Conservation (phyloP, 2,888 invertebrate genomes). For the Mylabris sibirica region DNA sequence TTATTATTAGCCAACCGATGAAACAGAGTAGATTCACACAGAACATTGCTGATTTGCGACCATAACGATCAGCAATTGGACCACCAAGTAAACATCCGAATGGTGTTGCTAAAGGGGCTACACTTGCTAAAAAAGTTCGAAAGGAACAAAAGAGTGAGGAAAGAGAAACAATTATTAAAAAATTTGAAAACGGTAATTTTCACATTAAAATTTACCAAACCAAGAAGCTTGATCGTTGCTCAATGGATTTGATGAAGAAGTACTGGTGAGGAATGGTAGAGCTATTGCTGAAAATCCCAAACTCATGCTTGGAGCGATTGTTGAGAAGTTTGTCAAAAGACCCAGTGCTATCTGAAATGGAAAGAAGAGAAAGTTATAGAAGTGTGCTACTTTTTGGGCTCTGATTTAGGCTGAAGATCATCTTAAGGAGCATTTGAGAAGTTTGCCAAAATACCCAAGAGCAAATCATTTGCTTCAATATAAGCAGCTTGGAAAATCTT, state of each 20-base stretch:
- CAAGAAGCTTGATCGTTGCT: slow-evolving; percentile 63
- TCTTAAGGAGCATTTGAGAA: too few species aligned
- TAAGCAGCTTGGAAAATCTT: too few species aligned
- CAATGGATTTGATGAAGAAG: slow-evolving; percentile 53
- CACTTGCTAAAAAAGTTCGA: slow-evolving; percentile 66
- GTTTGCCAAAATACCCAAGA: too few species aligned
- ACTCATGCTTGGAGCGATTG: slow-evolving; percentile 66
- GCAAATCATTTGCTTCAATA: too few species aligned
- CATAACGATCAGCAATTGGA: slow-evolving; percentile 63
- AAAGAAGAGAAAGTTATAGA: slow-evolving; percentile 28
- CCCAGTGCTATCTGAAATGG: slow-evolving; percentile 61
- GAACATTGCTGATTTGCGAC: slow-evolving; percentile 63
- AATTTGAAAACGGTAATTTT: not conserved
- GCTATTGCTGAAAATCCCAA: slow-evolving; percentile 67
- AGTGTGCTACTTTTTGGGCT: not conserved
- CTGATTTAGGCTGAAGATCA: too few species aligned
- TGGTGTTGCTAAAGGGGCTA: slow-evolving; percentile 65
- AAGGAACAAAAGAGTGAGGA: too few species aligned
- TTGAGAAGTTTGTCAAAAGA: slow-evolving; percentile 62
- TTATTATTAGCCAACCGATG: slow-evolving; percentile 64
- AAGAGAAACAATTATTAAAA: too few species aligned
- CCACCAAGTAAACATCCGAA: slow-evolving; percentile 65
- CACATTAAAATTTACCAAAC: slow-evolving; percentile 61
- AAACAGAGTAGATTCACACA: slow-evolving; percentile 62
- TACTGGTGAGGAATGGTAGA: slow-evolving; percentile 58